Percentiles rank a stretch among this genome's conserved stretches.
These are phyloP conservation scores for Drosophila parthenogenetica DNA, from an alignment of 2,888 invertebrate genomes.

Conservation along the genomic window DNA sequence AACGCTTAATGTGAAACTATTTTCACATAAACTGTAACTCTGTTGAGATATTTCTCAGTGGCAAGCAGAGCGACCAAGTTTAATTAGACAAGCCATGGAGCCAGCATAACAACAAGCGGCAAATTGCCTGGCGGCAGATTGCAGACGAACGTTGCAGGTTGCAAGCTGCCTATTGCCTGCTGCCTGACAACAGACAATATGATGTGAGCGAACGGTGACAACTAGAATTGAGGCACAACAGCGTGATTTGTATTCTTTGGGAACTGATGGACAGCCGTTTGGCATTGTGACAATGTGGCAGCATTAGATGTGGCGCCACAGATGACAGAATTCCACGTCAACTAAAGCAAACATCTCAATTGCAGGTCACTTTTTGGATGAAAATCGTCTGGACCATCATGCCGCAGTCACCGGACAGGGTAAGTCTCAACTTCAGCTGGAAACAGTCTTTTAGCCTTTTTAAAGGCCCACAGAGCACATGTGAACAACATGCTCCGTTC, in stretches of 20 bases:
- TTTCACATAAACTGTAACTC: slow-evolving; percentile 75
- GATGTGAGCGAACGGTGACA: slow-evolving; percentile 72
- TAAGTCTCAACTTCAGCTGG: slow-evolving; percentile 57
- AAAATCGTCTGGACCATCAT: slow-evolving; percentile 85
- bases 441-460: slow-evolving; percentile 54
- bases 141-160: slow-evolving; percentile 31
- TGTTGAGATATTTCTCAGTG: slow-evolving; percentile 76
- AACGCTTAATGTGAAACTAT: slow-evolving; percentile 70
- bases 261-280: slow-evolving; percentile 74
- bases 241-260: slow-evolving; percentile 50
- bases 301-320: slow-evolving; percentile 77
- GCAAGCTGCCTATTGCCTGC: slow-evolving; percentile 32
- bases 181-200: slow-evolving; percentile 50
- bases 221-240: slow-evolving; percentile 46
- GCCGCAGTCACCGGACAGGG: slow-evolving; percentile 82
- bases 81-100: slow-evolving; percentile 68
- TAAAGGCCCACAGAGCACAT: slow-evolving; percentile 64
- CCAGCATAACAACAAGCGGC: slow-evolving; percentile 15
- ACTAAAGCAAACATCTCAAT: slow-evolving; percentile 76
- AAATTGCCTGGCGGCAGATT: slow-evolving; percentile 17
- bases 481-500: slow-evolving; percentile 67
- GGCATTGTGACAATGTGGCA: slow-evolving; percentile 49
- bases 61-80: slow-evolving; percentile 76
- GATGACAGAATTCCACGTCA: slow-evolving; percentile 63
- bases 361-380: slow-evolving; percentile 85